A percentile compares a stretch with the other conserved stretches of the same genome.
phyloP scores from a whole-genome alignment of 1,140 invertebrate species.

The Drosophila suzukii region DNA sequence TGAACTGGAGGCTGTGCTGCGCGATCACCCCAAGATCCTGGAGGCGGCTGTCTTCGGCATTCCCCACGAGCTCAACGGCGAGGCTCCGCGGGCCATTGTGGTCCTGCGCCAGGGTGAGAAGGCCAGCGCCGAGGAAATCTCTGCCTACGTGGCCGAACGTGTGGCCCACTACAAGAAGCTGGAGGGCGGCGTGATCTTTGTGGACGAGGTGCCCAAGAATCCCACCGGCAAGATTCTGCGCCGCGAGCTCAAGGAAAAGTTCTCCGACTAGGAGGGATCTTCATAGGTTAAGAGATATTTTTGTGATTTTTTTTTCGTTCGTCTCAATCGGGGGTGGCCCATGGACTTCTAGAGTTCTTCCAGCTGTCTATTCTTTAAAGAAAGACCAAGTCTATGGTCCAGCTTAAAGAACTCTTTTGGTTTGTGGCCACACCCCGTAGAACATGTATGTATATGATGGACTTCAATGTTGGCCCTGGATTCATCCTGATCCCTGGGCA shows the following conservation, averaged over 20 bases:
- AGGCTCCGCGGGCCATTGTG: slow-evolving; percentile 91
- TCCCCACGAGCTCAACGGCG: slow-evolving; percentile 89
- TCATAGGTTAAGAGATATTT: slow-evolving; percentile 6
- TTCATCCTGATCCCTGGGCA: slow-evolving; percentile 3
- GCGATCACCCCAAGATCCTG: slow-evolving; percentile 89
- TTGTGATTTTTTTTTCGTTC: slow-evolving; percentile 44
- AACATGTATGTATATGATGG: slow-evolving; percentile 14
- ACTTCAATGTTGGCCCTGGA: slow-evolving; percentile 42
- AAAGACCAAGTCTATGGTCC: too few species aligned
- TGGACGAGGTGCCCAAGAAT: slow-evolving; percentile 90
- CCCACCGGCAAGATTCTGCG: slow-evolving; percentile 91
- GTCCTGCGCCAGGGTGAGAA: slow-evolving; percentile 84
- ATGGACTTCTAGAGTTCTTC: neutral
- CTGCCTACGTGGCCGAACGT: slow-evolving; percentile 87
- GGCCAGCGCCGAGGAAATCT: slow-evolving; percentile 85
- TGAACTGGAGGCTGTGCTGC: slow-evolving; percentile 92
- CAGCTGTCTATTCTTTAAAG: too few species aligned
- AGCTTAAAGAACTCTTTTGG: neutral
- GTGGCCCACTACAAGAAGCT: slow-evolving; percentile 89
- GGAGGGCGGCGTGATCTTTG: slow-evolving; percentile 88
- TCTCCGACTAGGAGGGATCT: slow-evolving; percentile 58
- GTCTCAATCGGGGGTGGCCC: slow-evolving; percentile 3
- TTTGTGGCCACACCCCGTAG: neutral
- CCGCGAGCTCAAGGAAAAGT: slow-evolving; percentile 85
- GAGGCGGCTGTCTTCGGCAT: slow-evolving; percentile 94